Base-by-base conservation (phyloP, 2,113 vertebrate species). In the Paradisaea rubra region DNA sequence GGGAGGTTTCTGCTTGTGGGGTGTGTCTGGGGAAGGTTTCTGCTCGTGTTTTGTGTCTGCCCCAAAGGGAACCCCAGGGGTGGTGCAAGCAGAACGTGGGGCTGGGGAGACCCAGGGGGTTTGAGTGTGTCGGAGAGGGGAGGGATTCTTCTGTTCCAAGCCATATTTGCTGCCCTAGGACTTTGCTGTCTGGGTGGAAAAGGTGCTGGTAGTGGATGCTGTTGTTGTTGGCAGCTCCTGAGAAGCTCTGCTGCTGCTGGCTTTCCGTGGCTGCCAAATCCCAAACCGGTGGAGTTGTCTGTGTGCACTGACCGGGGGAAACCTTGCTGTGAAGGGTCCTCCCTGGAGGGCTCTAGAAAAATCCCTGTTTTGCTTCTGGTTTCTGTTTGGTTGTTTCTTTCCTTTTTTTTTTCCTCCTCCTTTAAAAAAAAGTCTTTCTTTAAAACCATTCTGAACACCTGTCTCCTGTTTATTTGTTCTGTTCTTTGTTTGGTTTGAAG, bases 261-360 rank as follows among this genome's bases (percentile, higher is more conserved):
- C n/a, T 89, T 84, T 52, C 77, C 9, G 6, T 72, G 84, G 78
- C 73, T 81, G 91, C 57, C 52, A 81, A 60, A 83, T 61, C 71
- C 77, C 11, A 10, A 47, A 22, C 28, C 4, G 2, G 53, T 76
- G 76, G 81, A 88, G 47, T 0, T 89, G 81, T 88, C 77, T 86
- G 66, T 81, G 80, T 25, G 5, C 37, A 21, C 68, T 86, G 88
- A 60, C 60, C 5, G 1, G 77, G 74, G 80, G 39, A 63, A 65
- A 82, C 59, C 54, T 72, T 50, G 82, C 94, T 83, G 88, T 42
- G 81, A 89, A 49, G 92, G 66, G 65, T n/a, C 68, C 76, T 88
- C 57, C 76, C 35, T 52, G 39, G 47, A 76, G 73, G 84, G 66
- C 72, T 81, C 61, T 52, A 47, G 50, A 74, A 53, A 88, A 83